Base-by-base conservation (phyloP, 2,888 invertebrate species). In the Poecilus cupreus region DNA sequence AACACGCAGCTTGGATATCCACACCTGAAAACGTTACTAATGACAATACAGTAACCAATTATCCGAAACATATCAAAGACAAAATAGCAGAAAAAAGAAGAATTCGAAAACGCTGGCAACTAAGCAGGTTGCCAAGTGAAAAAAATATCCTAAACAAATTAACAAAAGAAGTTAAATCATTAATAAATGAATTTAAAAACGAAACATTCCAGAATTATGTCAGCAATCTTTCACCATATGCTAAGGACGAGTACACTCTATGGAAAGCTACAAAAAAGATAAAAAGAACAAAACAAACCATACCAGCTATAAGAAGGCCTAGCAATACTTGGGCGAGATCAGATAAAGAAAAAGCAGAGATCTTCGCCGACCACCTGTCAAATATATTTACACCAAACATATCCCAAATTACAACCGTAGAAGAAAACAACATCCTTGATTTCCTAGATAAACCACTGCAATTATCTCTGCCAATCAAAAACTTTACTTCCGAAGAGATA, bases 111-210 rank as follows among this genome's bases (percentile, higher is more conserved):
- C 64, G 22, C 57, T 84, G 82, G 83, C 82, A 83, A 72, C 43
- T 51, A 11, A 82, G 16, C 1, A 51, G 78, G 57, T 60, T 70
- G 22, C 80, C 76, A 13, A 37, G 43, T 10, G 78, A 83, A 10
- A 83, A 83, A 82, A 82, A n/a, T 3, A 54, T 8, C 3, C 60
- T 82, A 8, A 83, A 83, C 64, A 83, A 78, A 77, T 54, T 54
- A 3, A 78, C 77, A 8, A 60, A 77, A 39, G 81, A 82, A 54
- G 51, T 80, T 37, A 76, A 82, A 80, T 75, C 49, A 39, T 5
- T 79, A 43, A 43, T 43, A 43, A 43, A 8, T 6, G 77, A 77
- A 18, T 11, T 10, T 26, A 26, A 26, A 26, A 3, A 3, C 26
- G 2, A 5, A 3, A 26, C 5, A 26, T 26, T 3, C 26, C 2